Conservation (phyloP, 2,797 vertebrate genomes). For the Tenualosa thibaudeaui region DNA sequence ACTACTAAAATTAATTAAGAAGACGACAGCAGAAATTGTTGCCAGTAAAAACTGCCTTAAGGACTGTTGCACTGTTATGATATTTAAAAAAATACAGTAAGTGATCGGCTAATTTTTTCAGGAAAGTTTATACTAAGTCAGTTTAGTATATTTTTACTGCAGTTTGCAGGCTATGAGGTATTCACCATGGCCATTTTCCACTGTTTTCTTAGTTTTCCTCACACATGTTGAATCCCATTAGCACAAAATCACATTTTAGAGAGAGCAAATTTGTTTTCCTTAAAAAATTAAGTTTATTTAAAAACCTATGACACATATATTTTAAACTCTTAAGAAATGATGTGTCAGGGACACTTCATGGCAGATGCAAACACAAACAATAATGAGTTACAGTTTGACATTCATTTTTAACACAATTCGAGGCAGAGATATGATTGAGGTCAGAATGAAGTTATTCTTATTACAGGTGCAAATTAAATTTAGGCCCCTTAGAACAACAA, state of each 20-base stretch:
- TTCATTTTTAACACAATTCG: neutral
- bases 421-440: neutral
- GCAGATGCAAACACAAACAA: neutral
- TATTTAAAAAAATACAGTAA: neutral
- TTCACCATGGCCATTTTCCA: neutral
- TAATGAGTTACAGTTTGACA: neutral
- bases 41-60: neutral
- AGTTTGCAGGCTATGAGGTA: neutral
- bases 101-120: neutral
- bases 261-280: neutral
- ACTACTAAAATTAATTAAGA: constrained; percentile 29
- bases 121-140: neutral
- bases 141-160: neutral
- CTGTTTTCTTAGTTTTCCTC: neutral
- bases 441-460: neutral
- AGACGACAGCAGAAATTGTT: neutral
- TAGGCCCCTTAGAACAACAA: neutral
- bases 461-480: neutral
- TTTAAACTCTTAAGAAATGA: neutral
- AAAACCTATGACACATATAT: neutral
- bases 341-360: neutral
- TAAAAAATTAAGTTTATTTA: neutral
- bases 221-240: neutral
- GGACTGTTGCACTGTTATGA: neutral
- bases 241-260: neutral